phyloP scores from a whole-genome alignment of 2,113 vertebrate species.

The Megalops atlanticus region DNA sequence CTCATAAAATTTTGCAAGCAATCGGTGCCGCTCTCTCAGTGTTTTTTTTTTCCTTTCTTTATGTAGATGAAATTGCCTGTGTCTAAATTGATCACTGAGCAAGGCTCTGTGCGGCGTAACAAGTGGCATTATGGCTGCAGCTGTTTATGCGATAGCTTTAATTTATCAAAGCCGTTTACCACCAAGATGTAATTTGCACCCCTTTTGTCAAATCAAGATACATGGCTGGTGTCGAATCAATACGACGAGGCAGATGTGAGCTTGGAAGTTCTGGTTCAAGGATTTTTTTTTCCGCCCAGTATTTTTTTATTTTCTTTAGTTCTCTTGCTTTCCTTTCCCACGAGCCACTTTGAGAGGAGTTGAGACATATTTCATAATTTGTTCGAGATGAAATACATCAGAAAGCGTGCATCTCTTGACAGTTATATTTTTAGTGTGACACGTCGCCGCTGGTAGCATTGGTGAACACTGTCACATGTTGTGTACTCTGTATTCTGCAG shows the following conservation, averaged over 20 bases:
- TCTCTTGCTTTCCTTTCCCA: neutral
- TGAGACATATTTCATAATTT: neutral
- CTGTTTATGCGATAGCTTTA: slow-evolving; percentile 50
- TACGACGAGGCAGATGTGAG: slow-evolving; percentile 22
- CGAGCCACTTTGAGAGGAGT: neutral
- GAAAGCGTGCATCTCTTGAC: neutral
- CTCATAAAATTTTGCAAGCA: slow-evolving; percentile 48
- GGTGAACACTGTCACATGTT: slow-evolving; percentile 17
- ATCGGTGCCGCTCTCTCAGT: slow-evolving; percentile 40
- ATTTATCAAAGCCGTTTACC: slow-evolving; percentile 58
- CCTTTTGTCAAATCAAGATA: slow-evolving; percentile 56
- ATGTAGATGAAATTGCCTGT: slow-evolving; percentile 54
- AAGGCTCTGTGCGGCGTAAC: slow-evolving; percentile 25
- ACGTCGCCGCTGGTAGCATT: neutral
- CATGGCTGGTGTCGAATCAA: slow-evolving; percentile 36
- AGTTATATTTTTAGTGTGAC: neutral
- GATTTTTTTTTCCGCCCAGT: neutral
- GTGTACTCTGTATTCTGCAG: slow-evolving; percentile 16
- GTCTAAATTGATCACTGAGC: slow-evolving; percentile 49
- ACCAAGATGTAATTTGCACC: slow-evolving; percentile 47
- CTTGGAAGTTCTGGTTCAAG: neutral
- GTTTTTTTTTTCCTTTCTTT: too few relatives aligned
- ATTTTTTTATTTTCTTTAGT: too few relatives aligned
- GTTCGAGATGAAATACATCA: neutral
- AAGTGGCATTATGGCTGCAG: slow-evolving; percentile 43